Percentiles rank a stretch among this genome's conserved stretches.
phyloP scores from a whole-genome alignment of 2,797 vertebrate genomes.

The Etheostoma nigrum region DNA sequence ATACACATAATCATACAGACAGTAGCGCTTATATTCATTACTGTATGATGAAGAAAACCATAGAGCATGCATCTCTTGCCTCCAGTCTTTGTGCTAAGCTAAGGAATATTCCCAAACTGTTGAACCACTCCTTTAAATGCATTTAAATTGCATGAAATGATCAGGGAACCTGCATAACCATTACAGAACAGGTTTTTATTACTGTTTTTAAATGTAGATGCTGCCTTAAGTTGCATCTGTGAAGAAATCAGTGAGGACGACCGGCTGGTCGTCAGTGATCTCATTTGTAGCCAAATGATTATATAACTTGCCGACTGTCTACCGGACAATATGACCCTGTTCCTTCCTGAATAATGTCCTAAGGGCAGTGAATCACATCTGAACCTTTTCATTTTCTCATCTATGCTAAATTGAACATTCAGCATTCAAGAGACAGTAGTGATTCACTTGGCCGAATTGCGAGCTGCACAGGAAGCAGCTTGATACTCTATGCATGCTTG shows the following conservation, averaged over 20 bases:
- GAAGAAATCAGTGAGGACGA: background rate
- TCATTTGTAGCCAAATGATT: conserved; percentile 26
- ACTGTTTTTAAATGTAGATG: background rate
- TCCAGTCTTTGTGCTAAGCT: background rate
- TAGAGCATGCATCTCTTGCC: conserved; percentile 35
- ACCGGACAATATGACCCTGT: conserved; percentile 23
- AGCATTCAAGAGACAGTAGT: conserved; percentile 36
- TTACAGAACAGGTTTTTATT: background rate
- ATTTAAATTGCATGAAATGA: background rate
- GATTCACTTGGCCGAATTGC: conserved; percentile 27
- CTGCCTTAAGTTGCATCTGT: background rate
- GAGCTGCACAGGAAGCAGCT: conserved; percentile 37
- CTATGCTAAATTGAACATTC: conserved; percentile 29
- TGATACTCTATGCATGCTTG: conserved; percentile 22
- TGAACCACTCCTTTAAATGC: background rate
- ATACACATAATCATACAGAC: conserved; percentile 43
- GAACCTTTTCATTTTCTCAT: conserved; percentile 33
- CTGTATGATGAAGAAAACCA: conserved; percentile 43
- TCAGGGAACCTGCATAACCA: background rate
- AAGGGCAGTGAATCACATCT: conserved; percentile 14
- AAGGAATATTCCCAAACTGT: background rate
- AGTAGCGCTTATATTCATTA: conserved; percentile 33
- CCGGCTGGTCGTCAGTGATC: conserved; percentile 20
- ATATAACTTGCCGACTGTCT: conserved; percentile 1
- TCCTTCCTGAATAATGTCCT: conserved; percentile 19